A percentile compares a stretch with the other conserved stretches of the same genome.
These are phyloP conservation scores for Peromyscus melanophrys DNA, from an alignment of 2,797 vertebrate genomes.

Conservation along the genomic window DNA sequence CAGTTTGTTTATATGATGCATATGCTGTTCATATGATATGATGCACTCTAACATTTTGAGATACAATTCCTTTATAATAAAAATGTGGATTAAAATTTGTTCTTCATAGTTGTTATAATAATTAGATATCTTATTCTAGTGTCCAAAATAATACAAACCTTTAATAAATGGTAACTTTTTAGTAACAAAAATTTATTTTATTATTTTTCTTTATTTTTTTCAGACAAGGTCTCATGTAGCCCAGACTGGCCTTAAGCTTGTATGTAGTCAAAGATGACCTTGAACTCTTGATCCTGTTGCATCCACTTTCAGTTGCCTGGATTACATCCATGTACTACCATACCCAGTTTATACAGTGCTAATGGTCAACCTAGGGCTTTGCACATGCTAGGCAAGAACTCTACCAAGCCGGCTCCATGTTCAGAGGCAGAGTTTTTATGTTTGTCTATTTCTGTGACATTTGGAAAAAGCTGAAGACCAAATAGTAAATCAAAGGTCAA, in stretches of 20 bases:
- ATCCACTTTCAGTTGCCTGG: background rate
- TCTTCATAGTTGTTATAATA: background rate
- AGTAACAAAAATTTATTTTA: background rate
- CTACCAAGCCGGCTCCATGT: background rate
- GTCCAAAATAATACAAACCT: background rate
- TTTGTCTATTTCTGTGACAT: constrained; percentile 42
- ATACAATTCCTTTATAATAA: background rate
- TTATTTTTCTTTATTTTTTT: background rate
- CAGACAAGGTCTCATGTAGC: background rate
- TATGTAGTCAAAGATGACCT: background rate
- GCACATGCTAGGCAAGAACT: background rate
- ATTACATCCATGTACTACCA: background rate
- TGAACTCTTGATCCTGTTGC: background rate
- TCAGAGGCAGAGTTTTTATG: constrained; percentile 38
- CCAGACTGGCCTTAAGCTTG: background rate
- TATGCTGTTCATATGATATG: no score
- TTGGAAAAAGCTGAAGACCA: constrained; percentile 64
- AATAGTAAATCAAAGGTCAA: constrained; percentile 46
- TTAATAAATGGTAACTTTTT: constrained; percentile 11
- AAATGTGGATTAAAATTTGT: background rate
- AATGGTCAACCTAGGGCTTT: background rate
- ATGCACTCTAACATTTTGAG: background rate
- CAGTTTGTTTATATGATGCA: no score
- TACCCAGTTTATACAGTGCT: background rate
- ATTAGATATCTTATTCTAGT: background rate